phyloP scores from a whole-genome alignment of 2,113 vertebrate species.

The Bothrops jararaca region DNA sequence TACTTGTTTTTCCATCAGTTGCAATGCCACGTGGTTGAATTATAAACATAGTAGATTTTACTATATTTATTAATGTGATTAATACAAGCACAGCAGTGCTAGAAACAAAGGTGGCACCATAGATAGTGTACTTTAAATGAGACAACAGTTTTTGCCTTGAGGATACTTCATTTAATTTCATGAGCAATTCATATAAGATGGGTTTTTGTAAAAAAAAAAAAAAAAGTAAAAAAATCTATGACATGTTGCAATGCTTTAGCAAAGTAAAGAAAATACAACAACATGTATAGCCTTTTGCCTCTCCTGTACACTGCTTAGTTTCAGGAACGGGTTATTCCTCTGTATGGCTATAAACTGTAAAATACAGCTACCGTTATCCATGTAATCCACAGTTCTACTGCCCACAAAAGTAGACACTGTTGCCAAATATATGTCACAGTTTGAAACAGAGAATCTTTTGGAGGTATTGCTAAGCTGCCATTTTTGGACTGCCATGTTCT shows the following conservation, averaged over 20 bases:
- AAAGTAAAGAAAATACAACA: conserved; percentile 24
- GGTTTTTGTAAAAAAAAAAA: conserved; percentile 29
- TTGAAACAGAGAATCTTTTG: neutral
- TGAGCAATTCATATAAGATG: conserved; percentile 4
- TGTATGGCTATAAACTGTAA: neutral
- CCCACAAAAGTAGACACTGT: neutral
- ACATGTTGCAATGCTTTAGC: conserved; percentile 16
- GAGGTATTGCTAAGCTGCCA: neutral
- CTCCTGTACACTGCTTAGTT: neutral
- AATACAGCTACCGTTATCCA: neutral
- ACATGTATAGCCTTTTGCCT: neutral
- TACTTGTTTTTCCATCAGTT: neutral
- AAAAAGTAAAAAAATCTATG: conserved; percentile 1
- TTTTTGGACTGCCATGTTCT: neutral
- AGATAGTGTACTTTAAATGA: neutral
- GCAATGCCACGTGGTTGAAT: neutral
- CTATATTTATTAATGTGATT: neutral
- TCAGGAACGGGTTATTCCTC: neutral
- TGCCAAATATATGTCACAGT: neutral
- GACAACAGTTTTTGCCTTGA: conserved; percentile 2
- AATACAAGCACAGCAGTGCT: neutral
- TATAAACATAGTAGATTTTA: neutral
- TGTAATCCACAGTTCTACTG: neutral
- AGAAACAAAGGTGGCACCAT: neutral
- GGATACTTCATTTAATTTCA: conserved; percentile 20